Base-by-base conservation (phyloP, 1,140 invertebrate species). In the Thaumatotibia leucotreta region DNA sequence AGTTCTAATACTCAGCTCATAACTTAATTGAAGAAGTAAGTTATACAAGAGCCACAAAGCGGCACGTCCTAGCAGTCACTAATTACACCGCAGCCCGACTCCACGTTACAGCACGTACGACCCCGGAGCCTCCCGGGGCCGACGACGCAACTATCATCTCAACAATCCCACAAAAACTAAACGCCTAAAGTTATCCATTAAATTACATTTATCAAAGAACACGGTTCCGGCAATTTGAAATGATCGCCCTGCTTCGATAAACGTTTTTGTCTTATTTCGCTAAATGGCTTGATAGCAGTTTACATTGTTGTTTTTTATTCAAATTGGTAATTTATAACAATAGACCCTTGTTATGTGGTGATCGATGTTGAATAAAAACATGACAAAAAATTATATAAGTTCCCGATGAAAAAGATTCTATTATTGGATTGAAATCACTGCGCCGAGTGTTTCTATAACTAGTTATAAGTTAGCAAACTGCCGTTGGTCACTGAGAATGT, bases 21-120 rank as follows among this genome's bases (percentile, higher is more conserved):
- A 58, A 58, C 24, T 27, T 58, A 58, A 58, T 27, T 58, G 52
- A 58, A 58, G 23, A 20, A 58, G 52, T 58, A 58, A 58, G 52
- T 58, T 27, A 27, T 27, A 27, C 24, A 58, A 58, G 23, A 58
- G 52, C 27, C 23, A 58, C 52, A 58, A 58, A 29, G 52, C 52
- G 52, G 52, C 52, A 27, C 52, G 52, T 58, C 24, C 52, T 14
- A 24, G 23, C 23, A 58, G 23, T 24, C 52, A 27, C 52, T 58
- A 58, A 58, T 58, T 58, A 27, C 39, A 8, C 39, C 17, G 17
- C 39, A 45, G 20, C 39, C 20, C 39, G 39, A 17, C 3, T 45
- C 9, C 14, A 45, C 39, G 17, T 45, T 45, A 45, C 39, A 20
- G 39, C 39, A 45, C 39, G 39, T 45, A 45, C 52, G 27, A 58